These are phyloP conservation scores for Zosterops pallidus DNA, from an alignment of 2,113 vertebrate species.

Conservation along the genomic window DNA sequence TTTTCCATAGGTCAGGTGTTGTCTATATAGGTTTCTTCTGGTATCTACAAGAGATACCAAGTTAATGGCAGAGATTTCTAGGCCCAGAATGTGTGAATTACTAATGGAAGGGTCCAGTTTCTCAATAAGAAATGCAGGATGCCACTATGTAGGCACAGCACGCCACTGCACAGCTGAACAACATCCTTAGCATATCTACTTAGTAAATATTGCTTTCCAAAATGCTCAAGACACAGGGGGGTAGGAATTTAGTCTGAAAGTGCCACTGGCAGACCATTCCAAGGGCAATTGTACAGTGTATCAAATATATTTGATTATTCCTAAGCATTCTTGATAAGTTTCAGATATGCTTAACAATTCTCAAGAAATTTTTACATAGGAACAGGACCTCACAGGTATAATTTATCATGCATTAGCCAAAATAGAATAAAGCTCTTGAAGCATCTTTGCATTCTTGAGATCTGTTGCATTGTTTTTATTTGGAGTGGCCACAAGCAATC, in stretches of 20 bases:
- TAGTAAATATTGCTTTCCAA: background rate
- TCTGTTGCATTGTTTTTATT: background rate
- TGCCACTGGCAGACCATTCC: background rate
- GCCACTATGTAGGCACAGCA: background rate
- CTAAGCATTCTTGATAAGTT: background rate
- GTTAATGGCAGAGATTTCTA: background rate
- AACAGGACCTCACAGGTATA: background rate
- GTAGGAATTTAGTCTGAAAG: background rate
- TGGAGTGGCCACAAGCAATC: background rate
- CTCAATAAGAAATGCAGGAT: background rate
- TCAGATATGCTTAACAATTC: background rate
- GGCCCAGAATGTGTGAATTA: background rate
- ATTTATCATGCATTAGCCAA: background rate
- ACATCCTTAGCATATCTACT: background rate
- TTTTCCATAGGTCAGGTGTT: background rate
- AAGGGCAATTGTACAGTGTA: background rate
- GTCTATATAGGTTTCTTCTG: background rate
- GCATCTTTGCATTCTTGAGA: background rate
- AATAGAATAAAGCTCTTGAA: background rate
- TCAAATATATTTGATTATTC: background rate
- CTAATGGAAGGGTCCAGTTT: background rate
- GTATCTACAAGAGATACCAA: background rate
- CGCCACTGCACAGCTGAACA: background rate
- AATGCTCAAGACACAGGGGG: background rate
- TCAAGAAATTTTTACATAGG: background rate